phyloP scores from a whole-genome alignment of 2,113 vertebrate genomes.

The Cercocebus atys region DNA sequence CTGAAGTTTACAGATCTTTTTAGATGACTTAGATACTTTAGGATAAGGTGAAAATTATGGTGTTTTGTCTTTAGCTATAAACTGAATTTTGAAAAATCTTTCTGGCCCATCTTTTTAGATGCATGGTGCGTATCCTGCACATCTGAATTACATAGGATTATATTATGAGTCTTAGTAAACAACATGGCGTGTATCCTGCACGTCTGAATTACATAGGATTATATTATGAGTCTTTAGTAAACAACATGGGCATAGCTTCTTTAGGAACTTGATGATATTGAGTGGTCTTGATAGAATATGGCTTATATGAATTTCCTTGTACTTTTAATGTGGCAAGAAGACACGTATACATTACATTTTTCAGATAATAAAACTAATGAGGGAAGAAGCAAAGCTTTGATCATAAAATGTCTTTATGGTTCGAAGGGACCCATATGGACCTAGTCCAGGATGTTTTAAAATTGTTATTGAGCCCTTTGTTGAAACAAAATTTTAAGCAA shows the following conservation, averaged over 20 bases:
- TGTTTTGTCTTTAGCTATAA: background rate
- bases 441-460: background rate
- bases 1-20: background rate
- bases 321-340: background rate
- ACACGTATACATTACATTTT: background rate
- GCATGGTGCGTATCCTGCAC: background rate
- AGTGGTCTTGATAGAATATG: background rate
- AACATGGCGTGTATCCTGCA: background rate
- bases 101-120: background rate
- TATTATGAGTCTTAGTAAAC: background rate
- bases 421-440: background rate
- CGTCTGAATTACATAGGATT: background rate
- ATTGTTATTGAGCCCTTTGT: background rate
- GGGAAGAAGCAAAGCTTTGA: background rate
- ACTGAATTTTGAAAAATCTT: background rate
- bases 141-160: background rate
- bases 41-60: background rate
- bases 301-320: background rate
- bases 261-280: background rate
- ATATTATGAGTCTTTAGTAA: background rate
- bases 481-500: constrained; percentile 14
- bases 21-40: background rate
- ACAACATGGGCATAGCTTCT: background rate
- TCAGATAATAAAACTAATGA: background rate
- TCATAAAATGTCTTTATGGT: background rate